phyloP scores from a whole-genome alignment of 2,113 vertebrate genomes.

The Chaenogobius annularis region DNA sequence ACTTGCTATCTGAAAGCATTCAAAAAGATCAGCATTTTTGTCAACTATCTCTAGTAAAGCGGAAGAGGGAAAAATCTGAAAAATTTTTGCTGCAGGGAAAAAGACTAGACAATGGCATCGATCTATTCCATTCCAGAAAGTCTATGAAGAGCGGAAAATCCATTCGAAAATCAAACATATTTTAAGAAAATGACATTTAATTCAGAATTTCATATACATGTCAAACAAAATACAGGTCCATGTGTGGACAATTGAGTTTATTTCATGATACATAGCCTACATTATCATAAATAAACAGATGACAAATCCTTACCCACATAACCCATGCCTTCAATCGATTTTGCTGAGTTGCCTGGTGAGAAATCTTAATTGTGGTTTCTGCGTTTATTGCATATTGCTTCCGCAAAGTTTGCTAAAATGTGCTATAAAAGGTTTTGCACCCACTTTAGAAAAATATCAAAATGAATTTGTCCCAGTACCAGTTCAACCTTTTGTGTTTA shows the following conservation, averaged over 20 bases:
- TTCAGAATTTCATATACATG: constrained; percentile 6
- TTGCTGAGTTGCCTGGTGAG: constrained; percentile 59
- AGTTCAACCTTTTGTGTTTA: constrained; percentile 17
- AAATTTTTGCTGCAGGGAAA: constrained; percentile 55
- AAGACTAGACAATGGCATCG: not conserved
- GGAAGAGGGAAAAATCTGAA: constrained; percentile 86
- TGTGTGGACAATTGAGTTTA: constrained; percentile 61
- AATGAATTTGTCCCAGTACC: constrained; percentile 14
- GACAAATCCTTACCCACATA: constrained; percentile 73
- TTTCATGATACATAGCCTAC: constrained; percentile 70
- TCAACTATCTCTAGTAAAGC: constrained; percentile 87
- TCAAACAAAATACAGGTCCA: constrained; percentile 17
- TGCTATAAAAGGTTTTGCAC: constrained; percentile 59
- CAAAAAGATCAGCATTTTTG: not conserved
- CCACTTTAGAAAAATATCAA: constrained; percentile 73
- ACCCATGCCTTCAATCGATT: constrained; percentile 52
- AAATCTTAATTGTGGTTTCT: constrained; percentile 43
- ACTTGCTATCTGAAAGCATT: not conserved
- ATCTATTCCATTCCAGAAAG: not conserved
- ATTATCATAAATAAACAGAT: constrained; percentile 74
- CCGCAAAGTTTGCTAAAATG: constrained; percentile 41
- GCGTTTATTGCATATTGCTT: constrained; percentile 51
- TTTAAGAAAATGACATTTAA: constrained; percentile 11
- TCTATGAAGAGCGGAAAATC: not conserved
- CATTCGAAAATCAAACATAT: not conserved